Evolutionary conservation across 1,140 invertebrate species (phyloP).

Genomic region (Drosophila rhopaloa): DNA sequence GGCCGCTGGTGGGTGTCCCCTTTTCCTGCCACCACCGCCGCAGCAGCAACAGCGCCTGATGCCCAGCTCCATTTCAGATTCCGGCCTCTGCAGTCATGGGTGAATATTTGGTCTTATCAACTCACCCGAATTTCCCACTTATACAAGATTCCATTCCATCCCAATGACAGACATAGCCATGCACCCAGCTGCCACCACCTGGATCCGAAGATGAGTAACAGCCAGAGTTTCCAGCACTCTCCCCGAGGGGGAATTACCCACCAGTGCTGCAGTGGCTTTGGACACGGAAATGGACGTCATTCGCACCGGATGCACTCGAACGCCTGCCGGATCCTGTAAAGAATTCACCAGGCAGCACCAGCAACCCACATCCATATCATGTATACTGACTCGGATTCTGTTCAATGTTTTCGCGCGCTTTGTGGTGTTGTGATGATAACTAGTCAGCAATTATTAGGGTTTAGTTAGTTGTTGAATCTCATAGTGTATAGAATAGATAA

Average conservation of each 20-base stretch:
- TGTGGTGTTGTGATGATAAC: constrained; percentile 17
- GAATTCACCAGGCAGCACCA: neutral
- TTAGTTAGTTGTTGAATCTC: constrained; percentile 71
- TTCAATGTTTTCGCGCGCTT: constrained; percentile 54
- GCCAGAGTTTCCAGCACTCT: constrained; percentile 81
- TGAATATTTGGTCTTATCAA: constrained; percentile 23
- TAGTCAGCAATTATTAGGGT: constrained; percentile 68
- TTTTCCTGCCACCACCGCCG: constrained; percentile 75
- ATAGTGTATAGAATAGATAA: constrained; percentile 34
- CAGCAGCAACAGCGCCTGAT: constrained; percentile 44
- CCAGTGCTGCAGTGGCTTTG: constrained; percentile 80
- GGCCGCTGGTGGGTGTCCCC: constrained; percentile 69
- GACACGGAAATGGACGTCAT: constrained; percentile 79
- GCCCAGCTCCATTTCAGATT: constrained; percentile 78
- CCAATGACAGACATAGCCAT: constrained; percentile 54
- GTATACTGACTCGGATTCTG: constrained; percentile 31
- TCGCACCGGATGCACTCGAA: constrained; percentile 83
- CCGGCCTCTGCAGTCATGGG: constrained; percentile 81
- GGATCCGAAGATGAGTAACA: constrained; percentile 72
- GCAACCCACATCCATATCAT: constrained; percentile 46
- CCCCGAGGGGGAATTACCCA: constrained; percentile 63
- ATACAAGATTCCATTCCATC: neutral
- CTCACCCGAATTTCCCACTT: neutral
- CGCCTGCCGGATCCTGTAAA: constrained; percentile 77
- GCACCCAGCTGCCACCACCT: constrained; percentile 70